Percentiles rank a stretch among this genome's conserved stretches.
phyloP scores from a whole-genome alignment of 1,140 invertebrate species.

The Lordiphosa collinella region DNA sequence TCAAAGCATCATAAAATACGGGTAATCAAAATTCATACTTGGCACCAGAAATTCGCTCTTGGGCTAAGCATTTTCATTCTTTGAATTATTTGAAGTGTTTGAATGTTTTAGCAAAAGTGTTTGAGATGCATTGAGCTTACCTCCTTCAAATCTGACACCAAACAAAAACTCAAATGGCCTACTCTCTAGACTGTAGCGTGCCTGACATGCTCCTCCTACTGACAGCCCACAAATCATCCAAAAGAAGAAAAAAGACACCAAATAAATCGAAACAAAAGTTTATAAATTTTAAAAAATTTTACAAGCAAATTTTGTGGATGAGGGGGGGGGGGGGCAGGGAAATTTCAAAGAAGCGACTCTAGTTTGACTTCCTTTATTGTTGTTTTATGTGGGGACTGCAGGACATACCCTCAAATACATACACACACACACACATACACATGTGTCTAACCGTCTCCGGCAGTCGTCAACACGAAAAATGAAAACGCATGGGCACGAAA shows the following conservation, averaged over 20 bases:
- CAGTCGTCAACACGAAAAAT: constrained; percentile 63
- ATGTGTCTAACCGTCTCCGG: constrained; percentile 26
- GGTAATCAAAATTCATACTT: too few relatives aligned
- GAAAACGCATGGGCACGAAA: constrained; percentile 76
- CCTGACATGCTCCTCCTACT: constrained; percentile 10
- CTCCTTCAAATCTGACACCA: too few relatives aligned
- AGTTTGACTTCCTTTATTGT: constrained; percentile 9
- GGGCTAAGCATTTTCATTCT: too few relatives aligned
- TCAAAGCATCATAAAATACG: too few relatives aligned
- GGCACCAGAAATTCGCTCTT: too few relatives aligned
- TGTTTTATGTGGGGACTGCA: not conserved
- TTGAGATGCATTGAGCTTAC: too few relatives aligned
- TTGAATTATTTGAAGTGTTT: too few relatives aligned
- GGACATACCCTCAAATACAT: too few relatives aligned
- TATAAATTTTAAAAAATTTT: constrained; percentile 43
- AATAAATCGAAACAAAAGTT: constrained; percentile 65
- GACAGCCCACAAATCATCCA: constrained; percentile 61
- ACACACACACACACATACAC: constrained; percentile 4
- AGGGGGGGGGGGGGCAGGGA: constrained; percentile 1
- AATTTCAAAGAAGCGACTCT: constrained; percentile 21
- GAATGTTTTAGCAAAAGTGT: too few relatives aligned
- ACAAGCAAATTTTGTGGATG: not conserved
- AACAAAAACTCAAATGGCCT: not conserved
- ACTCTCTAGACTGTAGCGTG: not conserved
- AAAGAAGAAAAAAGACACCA: constrained; percentile 23